Percentiles rank a stretch among this genome's conserved stretches.
Conservation (phyloP, 2,797 vertebrate genomes). For the Natrix natrix region DNA sequence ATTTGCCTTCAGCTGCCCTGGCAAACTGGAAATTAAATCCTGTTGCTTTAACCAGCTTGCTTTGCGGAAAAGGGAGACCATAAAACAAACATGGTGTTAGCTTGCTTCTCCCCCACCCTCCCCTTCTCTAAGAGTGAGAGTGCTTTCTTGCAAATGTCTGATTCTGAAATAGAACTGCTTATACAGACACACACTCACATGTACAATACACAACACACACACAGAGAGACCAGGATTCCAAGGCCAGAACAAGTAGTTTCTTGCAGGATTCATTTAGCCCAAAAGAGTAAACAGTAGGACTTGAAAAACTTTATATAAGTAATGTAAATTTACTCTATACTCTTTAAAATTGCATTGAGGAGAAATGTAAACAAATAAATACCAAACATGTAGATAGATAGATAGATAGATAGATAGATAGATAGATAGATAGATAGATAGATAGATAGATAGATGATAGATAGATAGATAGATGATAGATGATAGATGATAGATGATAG, state of each 20-base stretch:
- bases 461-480: no score
- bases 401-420: not conserved
- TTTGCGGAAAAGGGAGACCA: slow-evolving; percentile 61
- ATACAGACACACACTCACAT: not conserved
- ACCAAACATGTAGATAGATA: no score
- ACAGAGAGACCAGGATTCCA: not conserved
- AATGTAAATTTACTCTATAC: not conserved
- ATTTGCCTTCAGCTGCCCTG: slow-evolving; percentile 35
- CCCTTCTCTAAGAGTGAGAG: not conserved
- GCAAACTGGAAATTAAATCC: slow-evolving; percentile 56
- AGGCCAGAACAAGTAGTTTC: not conserved
- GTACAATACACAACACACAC: not conserved
- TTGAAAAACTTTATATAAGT: slow-evolving; percentile 5
- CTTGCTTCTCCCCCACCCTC: not conserved
- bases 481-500: no score
- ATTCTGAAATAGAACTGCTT: not conserved
- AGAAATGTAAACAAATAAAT: not conserved
- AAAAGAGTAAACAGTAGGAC: slow-evolving; percentile 19
- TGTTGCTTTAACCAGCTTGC: slow-evolving; percentile 62
- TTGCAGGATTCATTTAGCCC: slow-evolving; percentile 5
- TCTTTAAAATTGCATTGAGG: not conserved
- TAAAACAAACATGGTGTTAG: slow-evolving; percentile 52
- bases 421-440: no score
- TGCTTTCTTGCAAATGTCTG: slow-evolving; percentile 2
- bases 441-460: no score